Evolutionary conservation across 2,888 invertebrate genomes (phyloP).

Genomic region (Orchesella flavescens): DNA sequence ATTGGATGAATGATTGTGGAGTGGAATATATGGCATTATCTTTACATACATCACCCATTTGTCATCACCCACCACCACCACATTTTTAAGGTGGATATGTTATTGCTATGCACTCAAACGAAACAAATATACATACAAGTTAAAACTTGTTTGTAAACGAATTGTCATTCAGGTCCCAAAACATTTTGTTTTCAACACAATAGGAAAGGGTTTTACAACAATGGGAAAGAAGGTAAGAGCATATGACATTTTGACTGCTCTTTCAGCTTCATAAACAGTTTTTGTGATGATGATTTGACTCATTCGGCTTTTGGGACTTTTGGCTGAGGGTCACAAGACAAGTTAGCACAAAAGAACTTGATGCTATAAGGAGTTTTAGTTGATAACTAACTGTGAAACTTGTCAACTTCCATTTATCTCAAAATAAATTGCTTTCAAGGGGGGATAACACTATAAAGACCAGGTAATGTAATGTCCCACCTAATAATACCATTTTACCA

Average conservation of each 20-base stretch:
- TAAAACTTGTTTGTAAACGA: conserved; percentile 40
- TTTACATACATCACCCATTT: conserved; percentile 29
- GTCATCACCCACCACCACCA: conserved; percentile 39
- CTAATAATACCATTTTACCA: conserved; percentile 19
- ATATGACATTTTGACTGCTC: conserved; percentile 35
- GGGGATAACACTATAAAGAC: background rate
- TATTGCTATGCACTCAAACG: background rate
- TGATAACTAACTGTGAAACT: conserved; percentile 35
- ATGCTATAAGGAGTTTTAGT: conserved; percentile 20
- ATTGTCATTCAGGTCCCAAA: conserved; percentile 35
- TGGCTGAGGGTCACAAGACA: conserved; percentile 19
- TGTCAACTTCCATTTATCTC: conserved; percentile 19
- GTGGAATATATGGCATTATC: conserved; percentile 17
- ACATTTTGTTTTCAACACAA: conserved; percentile 44
- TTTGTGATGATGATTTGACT: too few species aligned
- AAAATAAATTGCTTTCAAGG: background rate
- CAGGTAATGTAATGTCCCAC: too few species aligned
- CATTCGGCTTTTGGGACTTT: conserved; percentile 15
- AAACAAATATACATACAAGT: conserved; percentile 18
- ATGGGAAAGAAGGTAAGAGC: conserved; percentile 19
- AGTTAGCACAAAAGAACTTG: background rate
- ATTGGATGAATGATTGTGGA: background rate
- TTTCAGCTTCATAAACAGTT: background rate
- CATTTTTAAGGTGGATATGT: background rate
- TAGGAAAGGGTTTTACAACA: conserved; percentile 25